Evolutionary conservation across 2,888 invertebrate species (phyloP).

Genomic region (Pseudococcus viburni): DNA sequence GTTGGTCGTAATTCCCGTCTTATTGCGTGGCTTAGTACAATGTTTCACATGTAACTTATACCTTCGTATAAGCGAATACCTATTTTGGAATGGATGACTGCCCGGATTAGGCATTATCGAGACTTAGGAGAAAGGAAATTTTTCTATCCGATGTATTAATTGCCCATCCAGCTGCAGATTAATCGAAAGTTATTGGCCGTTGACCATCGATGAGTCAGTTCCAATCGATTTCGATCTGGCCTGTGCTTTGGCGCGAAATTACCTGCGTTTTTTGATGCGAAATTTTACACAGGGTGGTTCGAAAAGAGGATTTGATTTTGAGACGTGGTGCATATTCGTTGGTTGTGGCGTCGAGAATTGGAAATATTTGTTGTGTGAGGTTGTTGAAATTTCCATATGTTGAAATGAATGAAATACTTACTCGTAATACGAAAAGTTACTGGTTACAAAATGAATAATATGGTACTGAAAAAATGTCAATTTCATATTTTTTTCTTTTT

Average conservation of each 20-base stretch:
- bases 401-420: too few species aligned
- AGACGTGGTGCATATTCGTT: background rate
- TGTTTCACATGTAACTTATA: background rate
- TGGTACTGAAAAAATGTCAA: too few species aligned
- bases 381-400: too few species aligned
- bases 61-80: background rate
- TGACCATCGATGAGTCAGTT: background rate
- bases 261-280: background rate
- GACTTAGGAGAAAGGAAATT: conserved; percentile 19
- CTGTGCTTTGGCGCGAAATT: background rate
- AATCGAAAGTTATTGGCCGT: background rate
- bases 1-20: conserved; percentile 9
- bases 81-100: background rate
- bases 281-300: background rate
- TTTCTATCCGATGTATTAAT: background rate
- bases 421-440: too few species aligned
- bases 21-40: background rate
- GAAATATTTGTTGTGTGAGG: too few species aligned
- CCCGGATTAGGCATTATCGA: background rate
- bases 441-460: too few species aligned
- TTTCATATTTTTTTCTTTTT: too few species aligned
- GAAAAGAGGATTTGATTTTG: background rate
- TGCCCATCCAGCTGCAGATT: background rate
- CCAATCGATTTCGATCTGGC: background rate
- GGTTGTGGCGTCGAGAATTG: too few species aligned